Base-by-base conservation (phyloP, 1,140 invertebrate genomes). In the Acromyrmex heyeri region DNA sequence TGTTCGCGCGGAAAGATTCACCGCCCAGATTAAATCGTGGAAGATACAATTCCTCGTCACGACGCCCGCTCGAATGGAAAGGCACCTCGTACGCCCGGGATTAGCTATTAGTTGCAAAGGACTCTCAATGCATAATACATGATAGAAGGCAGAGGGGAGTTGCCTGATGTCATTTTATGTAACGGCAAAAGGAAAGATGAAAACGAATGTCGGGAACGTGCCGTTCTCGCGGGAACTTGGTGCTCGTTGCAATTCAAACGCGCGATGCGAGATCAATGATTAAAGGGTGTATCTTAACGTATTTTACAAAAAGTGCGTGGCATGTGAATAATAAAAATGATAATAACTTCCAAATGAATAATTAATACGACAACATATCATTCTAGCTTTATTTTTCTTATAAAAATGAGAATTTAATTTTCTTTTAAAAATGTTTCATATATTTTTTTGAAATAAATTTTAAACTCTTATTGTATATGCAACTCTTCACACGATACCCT, bases 1-100 rank as follows among this genome's bases (percentile, higher is more conserved):
- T 90, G 88, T 70, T 90, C 70, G 89, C 88, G 76, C 76, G 88
- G 86, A 91, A 91, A 90, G 89, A 91, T 91, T 70, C 81, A 73
- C 18, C 81, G 50, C 44, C 12, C 38, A 81, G 89, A 91, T 91
- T 88, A 90, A 86, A 88, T 90, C 88, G 72, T 73, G 81, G 76
- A 88, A 90, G 89, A 91, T 90, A 90, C 76, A 75, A 81, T 90
- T 90, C 86, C 86, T 90, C 88, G 89, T 90, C 88, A 90, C 86
- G 88, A 90, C 57, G 70, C 27, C 44, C 59, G 75, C 50, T 70
- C 48, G 76, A 86, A 78, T 87, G 82, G 87, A 90, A 90, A 90
- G 88, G 77, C 76, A 59, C 50, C 88, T 85, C 61, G 76, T 69
- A 48, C 27, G 70, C 61, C 34, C 55, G 70, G 48, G 75, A 88